Conservation (phyloP, 2,797 vertebrate genomes). For the Gallirallus australis region DNA sequence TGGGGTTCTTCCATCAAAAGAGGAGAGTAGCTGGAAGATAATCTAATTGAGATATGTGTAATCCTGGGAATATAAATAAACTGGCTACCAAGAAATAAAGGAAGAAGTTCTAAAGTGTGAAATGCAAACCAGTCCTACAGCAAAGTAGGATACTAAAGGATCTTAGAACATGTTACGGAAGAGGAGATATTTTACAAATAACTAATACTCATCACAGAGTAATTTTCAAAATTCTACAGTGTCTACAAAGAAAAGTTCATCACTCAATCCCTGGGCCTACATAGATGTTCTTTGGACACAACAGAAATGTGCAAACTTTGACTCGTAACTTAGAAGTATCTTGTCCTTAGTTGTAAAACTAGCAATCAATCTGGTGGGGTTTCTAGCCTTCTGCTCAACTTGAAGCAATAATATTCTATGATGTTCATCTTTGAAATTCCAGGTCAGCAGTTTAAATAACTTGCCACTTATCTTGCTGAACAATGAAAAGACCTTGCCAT, state of each 20-base stretch:
- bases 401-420: background rate
- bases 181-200: background rate
- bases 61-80: background rate
- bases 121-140: background rate
- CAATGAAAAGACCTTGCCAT: constrained; percentile 58
- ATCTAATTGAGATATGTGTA: background rate
- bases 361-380: background rate
- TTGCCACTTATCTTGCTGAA: constrained; percentile 66
- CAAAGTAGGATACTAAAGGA: background rate
- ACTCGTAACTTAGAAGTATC: background rate
- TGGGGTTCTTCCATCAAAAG: background rate
- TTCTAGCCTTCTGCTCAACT: background rate
- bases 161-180: background rate
- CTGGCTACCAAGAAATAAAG: background rate
- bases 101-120: background rate
- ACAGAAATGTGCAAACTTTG: background rate
- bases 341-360: background rate
- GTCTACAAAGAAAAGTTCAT: background rate
- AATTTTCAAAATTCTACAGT: background rate
- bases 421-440: constrained; percentile 9
- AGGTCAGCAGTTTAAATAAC: constrained; percentile 36
- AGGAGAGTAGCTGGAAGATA: background rate
- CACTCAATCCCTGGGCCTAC: background rate
- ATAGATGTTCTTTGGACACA: background rate
- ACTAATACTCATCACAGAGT: background rate